phyloP scores from a whole-genome alignment of 2,797 vertebrate genomes.

The Acestrorhynchus altus region DNA sequence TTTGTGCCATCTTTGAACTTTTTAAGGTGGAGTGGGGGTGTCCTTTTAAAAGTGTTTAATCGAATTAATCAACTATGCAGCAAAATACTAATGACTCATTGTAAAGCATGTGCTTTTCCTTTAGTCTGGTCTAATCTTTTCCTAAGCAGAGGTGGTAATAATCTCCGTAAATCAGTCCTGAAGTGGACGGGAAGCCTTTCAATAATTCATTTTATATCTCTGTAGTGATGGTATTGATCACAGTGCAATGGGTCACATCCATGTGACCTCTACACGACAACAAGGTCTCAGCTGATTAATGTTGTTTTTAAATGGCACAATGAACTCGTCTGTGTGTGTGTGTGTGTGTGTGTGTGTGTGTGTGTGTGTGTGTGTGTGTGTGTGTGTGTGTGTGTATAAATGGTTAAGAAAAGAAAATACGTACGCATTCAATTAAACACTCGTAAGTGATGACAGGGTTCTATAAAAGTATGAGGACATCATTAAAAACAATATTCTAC shows the following conservation, averaged over 20 bases:
- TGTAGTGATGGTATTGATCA: slow-evolving; percentile 46
- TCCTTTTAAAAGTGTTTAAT: slow-evolving; percentile 32
- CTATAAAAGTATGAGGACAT: too few species aligned
- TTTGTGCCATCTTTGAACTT: slow-evolving; percentile 36
- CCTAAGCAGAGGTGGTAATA: slow-evolving; percentile 2
- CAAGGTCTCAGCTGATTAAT: slow-evolving; percentile 44
- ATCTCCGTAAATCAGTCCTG: slow-evolving; percentile 27
- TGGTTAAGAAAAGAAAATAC: not conserved
- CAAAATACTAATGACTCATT: slow-evolving; percentile 40
- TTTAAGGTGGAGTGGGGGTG: slow-evolving; percentile 4
- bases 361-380: too few species aligned
- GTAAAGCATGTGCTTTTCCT: not conserved
- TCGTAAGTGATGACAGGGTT: too few species aligned
- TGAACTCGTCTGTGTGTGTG: too few species aligned
- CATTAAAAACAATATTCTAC: too few species aligned
- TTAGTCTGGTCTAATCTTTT: slow-evolving; percentile 8
- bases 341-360: too few species aligned
- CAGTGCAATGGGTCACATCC: slow-evolving; percentile 17
- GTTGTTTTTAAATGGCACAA: slow-evolving; percentile 39
- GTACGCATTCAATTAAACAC: too few species aligned
- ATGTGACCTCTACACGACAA: slow-evolving; percentile 17
- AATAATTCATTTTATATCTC: slow-evolving; percentile 39
- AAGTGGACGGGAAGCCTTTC: slow-evolving; percentile 10
- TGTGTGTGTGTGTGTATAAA: too few species aligned
- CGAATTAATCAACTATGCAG: slow-evolving; percentile 37